These are phyloP conservation scores for Chloroclystis v-ata DNA, from an alignment of 2,888 invertebrate genomes.

Conservation along the genomic window DNA sequence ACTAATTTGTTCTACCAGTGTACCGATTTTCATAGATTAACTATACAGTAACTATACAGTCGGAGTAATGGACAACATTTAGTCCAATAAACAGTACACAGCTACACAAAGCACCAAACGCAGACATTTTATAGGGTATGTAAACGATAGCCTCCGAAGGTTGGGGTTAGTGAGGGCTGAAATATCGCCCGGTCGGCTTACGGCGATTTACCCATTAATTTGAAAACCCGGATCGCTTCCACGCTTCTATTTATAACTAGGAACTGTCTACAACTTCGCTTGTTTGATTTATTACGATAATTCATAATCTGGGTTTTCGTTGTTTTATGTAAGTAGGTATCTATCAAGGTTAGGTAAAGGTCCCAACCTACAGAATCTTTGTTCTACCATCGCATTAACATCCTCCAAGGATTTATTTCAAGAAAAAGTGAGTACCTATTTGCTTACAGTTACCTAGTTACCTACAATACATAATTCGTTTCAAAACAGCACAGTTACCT, in stretches of 20 bases:
- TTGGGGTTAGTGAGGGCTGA: conserved; percentile 43
- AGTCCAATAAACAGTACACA: conserved; percentile 10
- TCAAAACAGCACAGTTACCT: too few relatives aligned
- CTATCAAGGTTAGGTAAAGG: too few relatives aligned
- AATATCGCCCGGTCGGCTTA: conserved; percentile 35
- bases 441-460: too few relatives aligned
- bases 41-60: too few relatives aligned
- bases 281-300: neutral
- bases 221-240: conserved; percentile 34
- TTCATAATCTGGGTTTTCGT: neutral
- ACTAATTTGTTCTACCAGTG: too few relatives aligned
- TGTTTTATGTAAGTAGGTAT: too few relatives aligned
- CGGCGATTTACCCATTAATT: conserved; percentile 44
- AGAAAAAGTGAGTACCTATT: too few relatives aligned
- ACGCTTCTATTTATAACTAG: conserved; percentile 6
- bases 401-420: too few relatives aligned
- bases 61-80: neutral
- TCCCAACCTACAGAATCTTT: too few relatives aligned
- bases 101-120: conserved; percentile 9
- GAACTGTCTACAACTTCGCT: neutral
- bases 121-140: conserved; percentile 21
- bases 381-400: too few relatives aligned
- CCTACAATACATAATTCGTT: too few relatives aligned
- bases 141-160: conserved; percentile 36
- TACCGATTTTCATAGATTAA: too few relatives aligned